Conservation (phyloP, 92 coral and sea anemone genomes). For the Pocillopora meandrina region DNA sequence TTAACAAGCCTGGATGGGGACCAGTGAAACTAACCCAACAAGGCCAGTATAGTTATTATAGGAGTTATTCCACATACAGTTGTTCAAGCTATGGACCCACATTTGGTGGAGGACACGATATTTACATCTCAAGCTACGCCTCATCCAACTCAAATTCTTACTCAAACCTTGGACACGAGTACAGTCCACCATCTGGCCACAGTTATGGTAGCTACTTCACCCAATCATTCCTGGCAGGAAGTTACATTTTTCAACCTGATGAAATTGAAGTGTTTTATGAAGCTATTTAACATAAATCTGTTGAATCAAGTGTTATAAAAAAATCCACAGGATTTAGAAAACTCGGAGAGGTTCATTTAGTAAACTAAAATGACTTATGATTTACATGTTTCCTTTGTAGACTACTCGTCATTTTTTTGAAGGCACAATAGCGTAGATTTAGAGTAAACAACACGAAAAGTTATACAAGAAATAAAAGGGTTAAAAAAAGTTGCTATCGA, state of each 20-base stretch:
- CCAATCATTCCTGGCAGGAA: neutral
- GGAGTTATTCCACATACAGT: neutral
- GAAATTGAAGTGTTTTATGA: neutral
- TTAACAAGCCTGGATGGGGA: neutral
- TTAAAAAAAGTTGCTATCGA: no score
- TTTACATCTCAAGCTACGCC: neutral
- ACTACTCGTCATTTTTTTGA: no score
- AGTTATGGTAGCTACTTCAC: neutral
- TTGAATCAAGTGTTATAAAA: no score
- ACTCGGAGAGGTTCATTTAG: no score
- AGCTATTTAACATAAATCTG: no score
- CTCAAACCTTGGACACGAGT: neutral
- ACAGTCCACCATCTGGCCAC: neutral
- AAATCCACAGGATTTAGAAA: no score
- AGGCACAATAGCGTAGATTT: no score
- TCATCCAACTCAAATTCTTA: neutral
- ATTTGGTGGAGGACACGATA: neutral
- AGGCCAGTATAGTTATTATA: neutral
- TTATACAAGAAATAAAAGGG: no score
- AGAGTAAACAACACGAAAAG: no score
- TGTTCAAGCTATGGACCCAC: neutral
- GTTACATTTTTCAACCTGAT: neutral
- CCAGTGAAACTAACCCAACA: neutral
- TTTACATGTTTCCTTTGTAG: no score
- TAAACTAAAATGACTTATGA: no score